A percentile compares a stretch with the other conserved stretches of the same genome.
phyloP scores from a whole-genome alignment of 1,140 invertebrate genomes.

The Bombyx mandarina region DNA sequence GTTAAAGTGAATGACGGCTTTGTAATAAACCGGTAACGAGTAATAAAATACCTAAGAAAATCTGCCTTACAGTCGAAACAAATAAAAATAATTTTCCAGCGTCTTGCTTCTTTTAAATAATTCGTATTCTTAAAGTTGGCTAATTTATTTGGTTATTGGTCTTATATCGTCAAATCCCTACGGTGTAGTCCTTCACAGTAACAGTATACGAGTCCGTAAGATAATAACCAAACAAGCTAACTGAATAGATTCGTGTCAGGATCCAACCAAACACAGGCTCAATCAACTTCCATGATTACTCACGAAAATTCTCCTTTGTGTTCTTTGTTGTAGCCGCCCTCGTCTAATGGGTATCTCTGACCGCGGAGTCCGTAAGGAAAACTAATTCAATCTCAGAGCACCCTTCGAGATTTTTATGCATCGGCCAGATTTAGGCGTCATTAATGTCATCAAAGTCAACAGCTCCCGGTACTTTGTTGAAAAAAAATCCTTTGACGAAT shows the following conservation, averaged over 20 bases:
- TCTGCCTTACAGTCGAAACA: no score
- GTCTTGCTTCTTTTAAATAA: no score
- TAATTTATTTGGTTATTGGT: no score
- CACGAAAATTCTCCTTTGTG: constrained; percentile 18
- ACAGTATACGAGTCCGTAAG: no score
- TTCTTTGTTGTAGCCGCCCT: constrained; percentile 41
- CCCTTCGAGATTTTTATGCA: constrained; percentile 34
- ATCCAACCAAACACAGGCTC: constrained; percentile 9
- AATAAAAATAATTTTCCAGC: no score
- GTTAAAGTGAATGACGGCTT: constrained; percentile 20
- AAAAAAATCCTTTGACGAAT: constrained; percentile 4
- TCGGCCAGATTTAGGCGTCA: constrained; percentile 38
- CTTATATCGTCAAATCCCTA: no score
- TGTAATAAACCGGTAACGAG: constrained; percentile 10
- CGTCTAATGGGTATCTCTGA: constrained; percentile 25
- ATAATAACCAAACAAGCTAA: no score
- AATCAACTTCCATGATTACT: constrained; percentile 33
- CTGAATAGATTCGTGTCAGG: no score
- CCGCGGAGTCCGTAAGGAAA: constrained; percentile 20
- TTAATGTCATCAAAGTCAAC: constrained; percentile 57
- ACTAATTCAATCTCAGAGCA: constrained; percentile 32
- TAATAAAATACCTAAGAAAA: neutral
- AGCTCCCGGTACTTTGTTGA: constrained; percentile 45
- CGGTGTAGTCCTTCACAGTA: no score
- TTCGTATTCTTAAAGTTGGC: no score